phyloP scores from a whole-genome alignment of 2,113 vertebrate genomes.

The Paraplagusia blochii region DNA sequence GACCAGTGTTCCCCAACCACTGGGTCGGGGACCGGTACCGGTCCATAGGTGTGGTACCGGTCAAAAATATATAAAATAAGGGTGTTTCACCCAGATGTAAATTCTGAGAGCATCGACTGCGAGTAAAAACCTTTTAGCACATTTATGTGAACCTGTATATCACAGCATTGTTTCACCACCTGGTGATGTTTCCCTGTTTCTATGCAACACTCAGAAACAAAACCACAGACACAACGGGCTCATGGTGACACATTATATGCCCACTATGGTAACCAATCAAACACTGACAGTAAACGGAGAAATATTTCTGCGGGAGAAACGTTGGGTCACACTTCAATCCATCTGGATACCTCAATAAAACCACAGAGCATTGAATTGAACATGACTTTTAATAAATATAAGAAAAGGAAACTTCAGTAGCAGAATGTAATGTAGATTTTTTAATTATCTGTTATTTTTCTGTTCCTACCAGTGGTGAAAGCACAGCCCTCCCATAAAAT shows the following conservation, averaged over 20 bases:
- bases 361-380: neutral
- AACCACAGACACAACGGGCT: neutral
- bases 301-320: neutral
- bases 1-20: too few species aligned
- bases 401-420: too few species aligned
- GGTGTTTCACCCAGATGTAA: too few species aligned
- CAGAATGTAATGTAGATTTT: neutral
- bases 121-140: neutral
- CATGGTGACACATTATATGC: neutral
- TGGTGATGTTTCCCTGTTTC: conserved; percentile 13
- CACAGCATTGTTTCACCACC: neutral
- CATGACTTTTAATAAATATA: too few species aligned
- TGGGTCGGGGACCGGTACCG: too few species aligned
- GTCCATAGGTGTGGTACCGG: too few species aligned
- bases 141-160: neutral
- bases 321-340: neutral
- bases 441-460: neutral
- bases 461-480: conserved; percentile 85
- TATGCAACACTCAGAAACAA: conserved; percentile 4
- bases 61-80: too few species aligned
- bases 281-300: conserved; percentile 11
- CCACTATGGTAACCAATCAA: conserved; percentile 18
- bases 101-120: too few species aligned
- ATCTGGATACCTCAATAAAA: neutral
- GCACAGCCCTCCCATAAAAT: conserved; percentile 82